phyloP scores from a whole-genome alignment of 2,888 invertebrate species.

The Eristalinus aeneus region DNA sequence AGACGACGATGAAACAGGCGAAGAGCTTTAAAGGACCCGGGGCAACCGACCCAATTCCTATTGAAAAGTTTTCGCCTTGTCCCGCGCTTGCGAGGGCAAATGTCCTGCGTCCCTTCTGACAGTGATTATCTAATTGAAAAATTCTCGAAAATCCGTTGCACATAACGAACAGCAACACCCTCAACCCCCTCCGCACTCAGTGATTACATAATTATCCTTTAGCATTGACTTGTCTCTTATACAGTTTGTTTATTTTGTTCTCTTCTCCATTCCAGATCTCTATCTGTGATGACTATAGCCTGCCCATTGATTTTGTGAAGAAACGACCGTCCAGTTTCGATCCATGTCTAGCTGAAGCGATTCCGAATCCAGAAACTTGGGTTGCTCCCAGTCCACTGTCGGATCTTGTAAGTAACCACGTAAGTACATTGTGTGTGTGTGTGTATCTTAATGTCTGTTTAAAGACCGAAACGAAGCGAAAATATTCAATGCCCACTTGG shows the following conservation, averaged over 20 bases:
- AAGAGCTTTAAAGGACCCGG: background rate
- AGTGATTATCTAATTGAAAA: conserved; percentile 23
- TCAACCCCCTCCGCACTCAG: background rate
- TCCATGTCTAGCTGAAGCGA: conserved; percentile 84
- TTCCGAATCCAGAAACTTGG: conserved; percentile 80
- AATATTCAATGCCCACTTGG: conserved; percentile 34
- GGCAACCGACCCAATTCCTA: conserved; percentile 1
- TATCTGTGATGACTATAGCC: conserved; percentile 92
- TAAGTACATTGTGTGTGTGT: conserved; percentile 18
- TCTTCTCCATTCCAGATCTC: conserved; percentile 85
- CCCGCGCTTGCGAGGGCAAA: background rate
- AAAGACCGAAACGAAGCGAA: conserved; percentile 24
- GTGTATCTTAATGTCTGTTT: background rate
- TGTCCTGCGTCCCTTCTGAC: background rate
- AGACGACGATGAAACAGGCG: background rate
- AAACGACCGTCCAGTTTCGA: conserved; percentile 85
- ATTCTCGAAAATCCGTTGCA: background rate
- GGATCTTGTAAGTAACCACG: conserved; percentile 79
- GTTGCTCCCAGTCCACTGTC: conserved; percentile 80
- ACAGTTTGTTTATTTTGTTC: background rate
- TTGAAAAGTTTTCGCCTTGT: background rate
- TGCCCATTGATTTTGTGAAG: conserved; percentile 91
- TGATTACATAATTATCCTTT: conserved; percentile 25
- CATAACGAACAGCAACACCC: background rate
- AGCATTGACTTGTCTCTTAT: conserved; percentile 8